phyloP scores from a whole-genome alignment of 2,888 invertebrate species.

The Pheosia tremula region DNA sequence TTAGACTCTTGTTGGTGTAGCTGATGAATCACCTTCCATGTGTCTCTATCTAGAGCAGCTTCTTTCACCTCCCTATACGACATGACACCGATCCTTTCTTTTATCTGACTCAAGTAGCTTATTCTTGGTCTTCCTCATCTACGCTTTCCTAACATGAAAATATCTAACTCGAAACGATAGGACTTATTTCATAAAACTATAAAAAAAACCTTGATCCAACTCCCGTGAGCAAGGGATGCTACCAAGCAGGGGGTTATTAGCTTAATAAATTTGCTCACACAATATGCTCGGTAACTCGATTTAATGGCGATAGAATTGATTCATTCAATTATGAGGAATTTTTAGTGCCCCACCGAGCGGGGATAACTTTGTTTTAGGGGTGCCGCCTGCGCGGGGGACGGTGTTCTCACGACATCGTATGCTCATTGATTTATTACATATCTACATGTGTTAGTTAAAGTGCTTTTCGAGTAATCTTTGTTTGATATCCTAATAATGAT shows the following conservation, averaged over 20 bases:
- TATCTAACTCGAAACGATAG: too few species aligned
- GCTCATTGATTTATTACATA: conserved; percentile 63
- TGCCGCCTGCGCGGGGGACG: conserved; percentile 58
- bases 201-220: neutral
- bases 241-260: conserved; percentile 74
- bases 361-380: conserved; percentile 81
- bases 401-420: conserved; percentile 74
- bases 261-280: conserved; percentile 84
- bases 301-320: conserved; percentile 84
- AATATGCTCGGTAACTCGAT: conserved; percentile 84
- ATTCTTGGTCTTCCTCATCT: too few species aligned
- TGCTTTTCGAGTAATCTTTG: conserved; percentile 1
- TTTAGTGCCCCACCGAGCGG: conserved; percentile 79
- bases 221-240: conserved; percentile 54
- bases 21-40: too few species aligned
- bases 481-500: conserved; percentile 1
- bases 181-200: neutral
- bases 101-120: too few species aligned
- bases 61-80: too few species aligned
- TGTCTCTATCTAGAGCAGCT: too few species aligned
- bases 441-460: conserved; percentile 31
- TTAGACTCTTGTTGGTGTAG: too few species aligned
- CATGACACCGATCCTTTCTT: too few species aligned
- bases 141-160: too few species aligned
- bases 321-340: conserved; percentile 84